Percentiles rank a stretch among this genome's conserved stretches.
phyloP scores from a whole-genome alignment of 2,888 invertebrate species.

The Colostygia pectinataria region DNA sequence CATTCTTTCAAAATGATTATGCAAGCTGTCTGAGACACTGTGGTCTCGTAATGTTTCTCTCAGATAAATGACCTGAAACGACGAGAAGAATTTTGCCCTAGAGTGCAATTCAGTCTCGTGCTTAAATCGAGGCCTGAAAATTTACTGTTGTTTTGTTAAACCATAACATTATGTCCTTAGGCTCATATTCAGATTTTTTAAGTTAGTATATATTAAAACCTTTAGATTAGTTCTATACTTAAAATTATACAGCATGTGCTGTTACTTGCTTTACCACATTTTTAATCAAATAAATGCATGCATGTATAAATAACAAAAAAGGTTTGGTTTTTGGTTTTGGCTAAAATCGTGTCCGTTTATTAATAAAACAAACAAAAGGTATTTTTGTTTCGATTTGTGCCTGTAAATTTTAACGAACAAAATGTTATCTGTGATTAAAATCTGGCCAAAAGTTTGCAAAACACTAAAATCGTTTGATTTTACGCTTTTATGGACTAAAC shows the following conservation, averaged over 20 bases:
- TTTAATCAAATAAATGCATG: too few species aligned
- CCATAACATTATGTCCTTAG: conserved; percentile 7
- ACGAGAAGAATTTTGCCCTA: conserved; percentile 26
- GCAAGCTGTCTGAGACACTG: conserved; percentile 42
- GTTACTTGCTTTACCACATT: too few species aligned
- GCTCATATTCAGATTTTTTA: conserved; percentile 5
- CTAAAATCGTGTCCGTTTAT: too few species aligned
- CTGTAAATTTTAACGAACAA: background rate
- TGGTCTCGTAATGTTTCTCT: conserved; percentile 30
- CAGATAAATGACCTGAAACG: conserved; percentile 40
- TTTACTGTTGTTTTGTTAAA: conserved; percentile 23
- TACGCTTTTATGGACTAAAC: too few species aligned
- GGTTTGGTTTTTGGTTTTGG: too few species aligned
- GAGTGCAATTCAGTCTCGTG: conserved; percentile 20
- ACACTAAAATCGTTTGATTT: too few species aligned
- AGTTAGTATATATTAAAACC: background rate
- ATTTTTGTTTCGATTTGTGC: background rate
- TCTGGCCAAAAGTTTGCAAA: conserved; percentile 4
- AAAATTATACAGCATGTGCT: too few species aligned
- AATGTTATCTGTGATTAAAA: conserved; percentile 14
- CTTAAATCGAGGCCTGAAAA: conserved; percentile 11
- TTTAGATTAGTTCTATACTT: too few species aligned
- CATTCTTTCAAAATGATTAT: conserved; percentile 35
- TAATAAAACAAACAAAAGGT: too few species aligned
- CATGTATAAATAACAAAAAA: too few species aligned